Percentiles rank a stretch among this genome's conserved stretches.
These are phyloP conservation scores for Podarcis cretensis DNA, from an alignment of 2,113 vertebrate genomes.

Conservation along the genomic window DNA sequence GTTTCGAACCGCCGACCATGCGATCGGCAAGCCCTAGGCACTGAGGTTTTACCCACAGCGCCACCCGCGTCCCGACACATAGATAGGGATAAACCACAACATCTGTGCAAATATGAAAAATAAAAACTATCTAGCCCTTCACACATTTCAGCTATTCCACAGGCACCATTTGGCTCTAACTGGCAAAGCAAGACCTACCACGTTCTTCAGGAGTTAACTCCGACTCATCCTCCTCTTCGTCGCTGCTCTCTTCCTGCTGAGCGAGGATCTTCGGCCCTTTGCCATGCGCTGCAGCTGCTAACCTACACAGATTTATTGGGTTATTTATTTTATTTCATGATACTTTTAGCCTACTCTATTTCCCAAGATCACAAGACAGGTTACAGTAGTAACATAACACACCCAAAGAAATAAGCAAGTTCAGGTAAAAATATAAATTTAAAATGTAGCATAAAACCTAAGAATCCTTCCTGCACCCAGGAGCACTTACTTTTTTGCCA, in stretches of 20 bases:
- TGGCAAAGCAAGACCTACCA: slow-evolving; percentile 74
- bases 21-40: too few species aligned
- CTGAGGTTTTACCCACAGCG: too few species aligned
- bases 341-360: too few species aligned
- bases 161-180: not conserved
- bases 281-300: slow-evolving; percentile 86
- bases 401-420: too few species aligned
- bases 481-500: slow-evolving; percentile 91
- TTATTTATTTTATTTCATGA: too few species aligned
- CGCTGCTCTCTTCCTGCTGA: slow-evolving; percentile 84
- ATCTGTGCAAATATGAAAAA: not conserved
- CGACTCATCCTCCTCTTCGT: slow-evolving; percentile 82
- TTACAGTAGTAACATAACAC: too few species aligned
- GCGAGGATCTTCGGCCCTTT: slow-evolving; percentile 79
- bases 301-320: slow-evolving; percentile 67
- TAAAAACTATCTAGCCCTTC: not conserved
- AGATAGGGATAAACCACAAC: not conserved
- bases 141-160: not conserved
- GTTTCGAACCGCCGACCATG: too few species aligned
- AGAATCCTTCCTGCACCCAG: not conserved
- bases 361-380: too few species aligned
- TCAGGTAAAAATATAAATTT: too few species aligned
- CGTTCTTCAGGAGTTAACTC: slow-evolving; percentile 91
- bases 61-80: too few species aligned
- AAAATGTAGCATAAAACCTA: too few species aligned